Percentiles rank a stretch among this genome's conserved stretches.
Evolutionary conservation across 2,888 invertebrate species (phyloP).

Genomic region (Noctua comes): DNA sequence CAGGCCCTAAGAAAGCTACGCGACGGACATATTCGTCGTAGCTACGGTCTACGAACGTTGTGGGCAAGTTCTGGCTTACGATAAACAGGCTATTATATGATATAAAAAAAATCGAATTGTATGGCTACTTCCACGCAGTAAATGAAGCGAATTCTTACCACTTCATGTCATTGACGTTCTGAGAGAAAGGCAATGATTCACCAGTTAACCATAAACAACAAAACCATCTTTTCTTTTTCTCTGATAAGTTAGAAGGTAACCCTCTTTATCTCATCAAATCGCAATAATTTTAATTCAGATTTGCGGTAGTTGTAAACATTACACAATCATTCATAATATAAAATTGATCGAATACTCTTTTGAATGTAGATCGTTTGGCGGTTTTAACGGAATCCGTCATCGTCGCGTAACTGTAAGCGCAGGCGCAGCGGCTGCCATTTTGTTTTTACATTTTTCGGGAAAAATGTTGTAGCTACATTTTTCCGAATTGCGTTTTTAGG

Average conservation of each 20-base stretch:
- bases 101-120: not conserved
- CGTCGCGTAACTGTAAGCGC: conserved; percentile 48
- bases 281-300: conserved; percentile 52
- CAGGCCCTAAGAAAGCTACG: too few relatives aligned
- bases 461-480: conserved; percentile 21
- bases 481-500: conserved; percentile 18
- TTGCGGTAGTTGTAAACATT: conserved; percentile 47
- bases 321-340: conserved; percentile 18
- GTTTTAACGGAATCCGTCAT: conserved; percentile 54
- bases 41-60: not conserved
- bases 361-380: conserved; percentile 46
- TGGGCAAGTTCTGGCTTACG: not conserved
- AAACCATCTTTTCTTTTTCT: conserved; percentile 37
- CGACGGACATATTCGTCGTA: not conserved
- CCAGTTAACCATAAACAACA: conserved; percentile 10
- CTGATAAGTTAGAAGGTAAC: conserved; percentile 19
- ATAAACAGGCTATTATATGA: too few relatives aligned
- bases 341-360: conserved; percentile 51
- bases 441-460: conserved; percentile 31
- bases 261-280: conserved; percentile 18
- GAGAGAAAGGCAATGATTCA: conserved; percentile 24
- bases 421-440: conserved; percentile 28
- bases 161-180: conserved; percentile 5
- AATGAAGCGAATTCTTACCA: conserved; percentile 5
- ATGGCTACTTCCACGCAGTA: not conserved